Evolutionary conservation across 2,113 vertebrate genomes (phyloP).

Genomic region (Equus przewalskii): DNA sequence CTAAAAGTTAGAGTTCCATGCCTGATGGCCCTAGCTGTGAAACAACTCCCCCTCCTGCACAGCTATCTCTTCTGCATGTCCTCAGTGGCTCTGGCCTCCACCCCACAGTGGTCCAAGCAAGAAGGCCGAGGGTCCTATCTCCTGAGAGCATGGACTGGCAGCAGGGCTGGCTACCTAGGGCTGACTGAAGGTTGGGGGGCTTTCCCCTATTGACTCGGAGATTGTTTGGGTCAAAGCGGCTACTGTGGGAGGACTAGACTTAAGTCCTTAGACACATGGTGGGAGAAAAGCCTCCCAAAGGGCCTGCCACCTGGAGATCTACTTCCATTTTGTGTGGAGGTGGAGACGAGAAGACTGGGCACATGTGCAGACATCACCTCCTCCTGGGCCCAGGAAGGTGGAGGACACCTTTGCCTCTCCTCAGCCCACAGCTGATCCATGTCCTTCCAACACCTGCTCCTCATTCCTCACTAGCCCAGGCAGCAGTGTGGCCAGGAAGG

Average conservation of each 20-base stretch:
- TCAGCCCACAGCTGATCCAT: background rate
- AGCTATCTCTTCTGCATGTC: background rate
- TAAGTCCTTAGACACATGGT: background rate
- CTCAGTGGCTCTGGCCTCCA: background rate
- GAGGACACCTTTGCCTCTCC: background rate
- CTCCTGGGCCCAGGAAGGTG: background rate
- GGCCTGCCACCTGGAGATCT: background rate
- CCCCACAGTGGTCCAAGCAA: background rate
- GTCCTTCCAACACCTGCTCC: conserved; percentile 45
- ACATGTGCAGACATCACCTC: background rate
- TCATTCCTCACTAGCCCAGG: background rate
- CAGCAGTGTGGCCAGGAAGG: background rate
- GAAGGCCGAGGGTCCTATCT: background rate
- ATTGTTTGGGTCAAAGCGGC: background rate
- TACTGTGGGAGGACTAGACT: too few relatives aligned
- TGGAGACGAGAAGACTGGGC: background rate
- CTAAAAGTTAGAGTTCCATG: background rate
- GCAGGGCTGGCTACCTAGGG: background rate
- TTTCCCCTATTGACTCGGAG: background rate
- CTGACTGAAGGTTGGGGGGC: background rate
- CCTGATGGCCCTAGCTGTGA: background rate
- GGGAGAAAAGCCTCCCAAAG: background rate
- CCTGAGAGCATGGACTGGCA: background rate
- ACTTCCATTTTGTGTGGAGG: background rate
- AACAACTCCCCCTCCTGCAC: background rate